Conservation (phyloP, 2,888 invertebrate species). For the Thecophora atra region DNA sequence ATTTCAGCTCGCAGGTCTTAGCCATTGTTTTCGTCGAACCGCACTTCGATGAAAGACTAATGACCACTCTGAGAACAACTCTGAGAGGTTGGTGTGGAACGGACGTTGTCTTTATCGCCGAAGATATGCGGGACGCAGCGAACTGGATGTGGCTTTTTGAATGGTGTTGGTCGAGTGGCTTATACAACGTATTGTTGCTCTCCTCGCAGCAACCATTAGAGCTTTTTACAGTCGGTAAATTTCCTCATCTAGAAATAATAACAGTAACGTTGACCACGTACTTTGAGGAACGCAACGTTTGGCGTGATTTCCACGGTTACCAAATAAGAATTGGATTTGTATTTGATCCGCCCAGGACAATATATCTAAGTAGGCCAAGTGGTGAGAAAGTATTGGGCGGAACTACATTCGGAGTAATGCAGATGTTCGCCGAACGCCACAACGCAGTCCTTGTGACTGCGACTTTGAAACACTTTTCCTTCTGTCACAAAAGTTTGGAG, state of each 20-base stretch:
- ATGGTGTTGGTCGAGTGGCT: conserved; percentile 30
- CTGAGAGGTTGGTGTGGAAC: conserved; percentile 15
- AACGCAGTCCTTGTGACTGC: conserved; percentile 27
- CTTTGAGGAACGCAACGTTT: conserved; percentile 3
- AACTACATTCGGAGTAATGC: background rate
- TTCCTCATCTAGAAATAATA: conserved; percentile 1
- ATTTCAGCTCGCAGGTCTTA: conserved; percentile 27
- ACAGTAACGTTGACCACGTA: background rate
- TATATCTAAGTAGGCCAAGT: conserved; percentile 8
- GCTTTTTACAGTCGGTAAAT: conserved; percentile 9
- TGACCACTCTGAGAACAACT: conserved; percentile 15
- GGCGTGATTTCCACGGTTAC: background rate
- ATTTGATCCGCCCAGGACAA: conserved; percentile 29
- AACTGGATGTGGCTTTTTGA: conserved; percentile 18
- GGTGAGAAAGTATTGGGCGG: conserved; percentile 2
- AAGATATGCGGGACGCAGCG: background rate
- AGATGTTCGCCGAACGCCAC: conserved; percentile 21
- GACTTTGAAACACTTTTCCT: conserved; percentile 7
- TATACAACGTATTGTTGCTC: conserved; percentile 21
- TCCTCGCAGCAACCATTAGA: background rate
- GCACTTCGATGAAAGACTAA: background rate
- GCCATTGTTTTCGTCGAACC: conserved; percentile 3
- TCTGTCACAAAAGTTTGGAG: conserved; percentile 4
- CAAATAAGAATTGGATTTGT: background rate
- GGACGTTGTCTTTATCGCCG: conserved; percentile 28